Conservation (phyloP, 2,113 vertebrate genomes). For the Pachypanchax playfairii region DNA sequence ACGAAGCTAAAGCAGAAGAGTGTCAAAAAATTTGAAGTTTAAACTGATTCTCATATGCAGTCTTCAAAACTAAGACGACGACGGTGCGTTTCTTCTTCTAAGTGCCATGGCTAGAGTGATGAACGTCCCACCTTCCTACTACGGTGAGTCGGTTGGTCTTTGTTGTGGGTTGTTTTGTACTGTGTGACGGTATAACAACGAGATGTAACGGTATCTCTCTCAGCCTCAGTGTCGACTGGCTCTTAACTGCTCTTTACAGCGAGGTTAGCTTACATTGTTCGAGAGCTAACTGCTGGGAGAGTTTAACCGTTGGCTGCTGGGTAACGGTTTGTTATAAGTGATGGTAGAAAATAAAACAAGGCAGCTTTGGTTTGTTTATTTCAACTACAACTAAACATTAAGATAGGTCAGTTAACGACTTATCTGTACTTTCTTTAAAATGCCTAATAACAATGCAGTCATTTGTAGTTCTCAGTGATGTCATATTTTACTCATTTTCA, state of each 20-base stretch:
- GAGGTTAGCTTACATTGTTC: slow-evolving; percentile 5
- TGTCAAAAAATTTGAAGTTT: slow-evolving; percentile 34
- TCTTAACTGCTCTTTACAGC: background rate
- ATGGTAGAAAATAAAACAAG: too few species aligned
- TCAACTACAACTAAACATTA: background rate
- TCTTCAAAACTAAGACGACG: slow-evolving; percentile 65
- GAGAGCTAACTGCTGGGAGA: slow-evolving; percentile 17
- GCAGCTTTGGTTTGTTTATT: background rate
- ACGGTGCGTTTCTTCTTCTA: slow-evolving; percentile 56
- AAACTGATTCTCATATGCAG: slow-evolving; percentile 75
- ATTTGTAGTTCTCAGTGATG: background rate
- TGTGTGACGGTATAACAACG: slow-evolving; percentile 29
- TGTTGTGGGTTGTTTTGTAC: slow-evolving; percentile 44
- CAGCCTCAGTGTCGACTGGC: background rate
- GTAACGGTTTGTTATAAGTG: background rate
- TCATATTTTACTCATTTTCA: background rate
- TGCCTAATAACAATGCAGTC: background rate
- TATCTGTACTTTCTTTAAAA: background rate
- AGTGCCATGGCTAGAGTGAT: slow-evolving; percentile 79
- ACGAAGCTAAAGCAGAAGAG: slow-evolving; percentile 45
- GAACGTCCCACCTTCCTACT: slow-evolving; percentile 73
- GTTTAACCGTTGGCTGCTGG: background rate
- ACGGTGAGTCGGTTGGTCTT: slow-evolving; percentile 74
- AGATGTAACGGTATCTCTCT: background rate
- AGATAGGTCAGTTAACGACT: background rate